Conservation (phyloP, 2,888 invertebrate genomes). For the Rhagophthalmus giganteus region DNA sequence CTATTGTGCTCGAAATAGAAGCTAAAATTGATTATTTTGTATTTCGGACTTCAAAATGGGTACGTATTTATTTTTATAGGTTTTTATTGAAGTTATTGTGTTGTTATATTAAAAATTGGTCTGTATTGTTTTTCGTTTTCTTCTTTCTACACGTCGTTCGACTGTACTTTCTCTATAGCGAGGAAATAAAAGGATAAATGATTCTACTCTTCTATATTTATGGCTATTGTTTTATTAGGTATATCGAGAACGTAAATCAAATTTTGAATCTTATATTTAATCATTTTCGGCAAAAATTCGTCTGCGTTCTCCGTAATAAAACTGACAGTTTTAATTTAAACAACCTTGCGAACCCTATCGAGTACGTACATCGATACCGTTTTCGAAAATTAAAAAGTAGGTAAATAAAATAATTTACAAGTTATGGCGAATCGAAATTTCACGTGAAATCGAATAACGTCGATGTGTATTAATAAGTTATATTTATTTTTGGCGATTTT, state of each 20-base stretch:
- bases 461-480: too few relatives aligned
- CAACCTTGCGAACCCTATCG: too few relatives aligned
- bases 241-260: constrained; percentile 21
- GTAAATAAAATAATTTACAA: too few relatives aligned
- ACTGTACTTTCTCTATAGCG: too few relatives aligned
- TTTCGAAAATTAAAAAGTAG: too few relatives aligned
- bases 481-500: too few relatives aligned
- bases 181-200: too few relatives aligned
- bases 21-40: constrained; percentile 1
- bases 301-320: too few relatives aligned
- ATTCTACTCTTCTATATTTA: constrained; percentile 31
- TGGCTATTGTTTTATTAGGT: constrained; percentile 32
- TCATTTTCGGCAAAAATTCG: constrained; percentile 9
- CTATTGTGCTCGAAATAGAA: constrained; percentile 5
- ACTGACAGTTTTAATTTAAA: too few relatives aligned
- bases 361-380: too few relatives aligned
- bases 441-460: too few relatives aligned
- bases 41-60: constrained; percentile 14
- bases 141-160: constrained; percentile 14
- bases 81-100: constrained; percentile 39
- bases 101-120: constrained; percentile 38
- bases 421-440: too few relatives aligned
- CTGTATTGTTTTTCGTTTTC: constrained; percentile 16
- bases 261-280: constrained; percentile 4
- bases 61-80: constrained; percentile 37